Evolutionary conservation across 2,888 invertebrate genomes (phyloP).

Genomic region (Stramonita haemastoma): DNA sequence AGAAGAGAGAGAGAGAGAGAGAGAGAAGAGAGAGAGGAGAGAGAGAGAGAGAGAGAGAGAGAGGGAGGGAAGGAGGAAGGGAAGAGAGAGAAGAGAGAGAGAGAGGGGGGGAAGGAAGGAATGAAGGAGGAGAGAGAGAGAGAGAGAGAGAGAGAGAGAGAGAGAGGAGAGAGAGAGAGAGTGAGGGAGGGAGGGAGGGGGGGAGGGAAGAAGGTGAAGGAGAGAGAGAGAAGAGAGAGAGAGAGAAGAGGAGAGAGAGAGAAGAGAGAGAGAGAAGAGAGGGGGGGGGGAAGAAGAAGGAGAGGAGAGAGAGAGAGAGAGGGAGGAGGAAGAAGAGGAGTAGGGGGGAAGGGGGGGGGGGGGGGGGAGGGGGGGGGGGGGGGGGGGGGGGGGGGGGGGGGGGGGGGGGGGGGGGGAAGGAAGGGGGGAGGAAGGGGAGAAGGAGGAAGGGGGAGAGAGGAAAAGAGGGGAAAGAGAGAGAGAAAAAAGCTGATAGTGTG

Average conservation of each 20-base stretch:
- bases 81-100: neutral
- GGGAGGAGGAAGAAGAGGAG: neutral
- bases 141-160: neutral
- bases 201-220: neutral
- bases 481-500: no score
- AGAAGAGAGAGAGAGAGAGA: no score
- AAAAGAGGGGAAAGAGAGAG: no score
- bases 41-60: no score
- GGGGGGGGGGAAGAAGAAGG: neutral
- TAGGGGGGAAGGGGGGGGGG: neutral
- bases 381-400: neutral
- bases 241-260: neutral
- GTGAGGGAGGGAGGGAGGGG: neutral
- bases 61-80: neutral
- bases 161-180: neutral
- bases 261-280: neutral
- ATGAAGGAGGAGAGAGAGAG: neutral
- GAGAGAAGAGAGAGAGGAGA: neutral
- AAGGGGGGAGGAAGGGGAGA: no score
- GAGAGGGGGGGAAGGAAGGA: neutral
- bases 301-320: neutral
- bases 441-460: neutral
- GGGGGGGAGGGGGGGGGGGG: neutral
- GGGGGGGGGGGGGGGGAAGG: no score
- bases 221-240: neutral